Conservation (phyloP, 2,113 vertebrate genomes). For the Hypomesus transpacificus region DNA sequence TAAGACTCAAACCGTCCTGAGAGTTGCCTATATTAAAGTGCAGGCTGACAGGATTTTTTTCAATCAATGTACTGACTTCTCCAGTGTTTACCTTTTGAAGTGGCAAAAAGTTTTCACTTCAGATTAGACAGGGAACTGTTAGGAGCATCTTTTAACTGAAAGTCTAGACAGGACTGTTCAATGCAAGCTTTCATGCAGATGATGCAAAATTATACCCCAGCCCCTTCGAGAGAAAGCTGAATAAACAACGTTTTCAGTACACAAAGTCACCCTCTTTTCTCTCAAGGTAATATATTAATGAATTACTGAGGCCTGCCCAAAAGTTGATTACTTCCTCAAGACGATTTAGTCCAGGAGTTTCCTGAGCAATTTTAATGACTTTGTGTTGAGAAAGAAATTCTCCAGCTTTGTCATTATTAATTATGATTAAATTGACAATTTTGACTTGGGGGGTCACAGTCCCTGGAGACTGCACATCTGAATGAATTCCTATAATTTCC, state of each 20-base stretch:
- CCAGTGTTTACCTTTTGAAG: not conserved
- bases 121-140: not conserved
- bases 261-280: slow-evolving; percentile 38
- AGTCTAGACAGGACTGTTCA: not conserved
- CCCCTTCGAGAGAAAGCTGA: not conserved
- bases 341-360: slow-evolving; percentile 48
- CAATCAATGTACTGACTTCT: not conserved
- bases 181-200: not conserved
- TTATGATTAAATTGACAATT: slow-evolving; percentile 67
- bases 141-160: not conserved
- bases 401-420: slow-evolving; percentile 56
- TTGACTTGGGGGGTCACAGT: slow-evolving; percentile 44
- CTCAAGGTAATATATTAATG: slow-evolving; percentile 50
- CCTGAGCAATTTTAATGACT: slow-evolving; percentile 56
- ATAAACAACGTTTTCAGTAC: slow-evolving; percentile 29
- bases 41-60: not conserved
- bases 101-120: not conserved
- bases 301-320: slow-evolving; percentile 57
- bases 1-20: slow-evolving; percentile 50
- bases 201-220: not conserved
- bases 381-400: slow-evolving; percentile 53
- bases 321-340: slow-evolving; percentile 59
- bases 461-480: slow-evolving; percentile 35
- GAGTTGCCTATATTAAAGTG: too few species aligned
- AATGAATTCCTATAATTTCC: slow-evolving; percentile 37